Percentiles rank a stretch among this genome's conserved stretches.
phyloP scores from a whole-genome alignment of 2,888 invertebrate species.

The Apamea epomidion region DNA sequence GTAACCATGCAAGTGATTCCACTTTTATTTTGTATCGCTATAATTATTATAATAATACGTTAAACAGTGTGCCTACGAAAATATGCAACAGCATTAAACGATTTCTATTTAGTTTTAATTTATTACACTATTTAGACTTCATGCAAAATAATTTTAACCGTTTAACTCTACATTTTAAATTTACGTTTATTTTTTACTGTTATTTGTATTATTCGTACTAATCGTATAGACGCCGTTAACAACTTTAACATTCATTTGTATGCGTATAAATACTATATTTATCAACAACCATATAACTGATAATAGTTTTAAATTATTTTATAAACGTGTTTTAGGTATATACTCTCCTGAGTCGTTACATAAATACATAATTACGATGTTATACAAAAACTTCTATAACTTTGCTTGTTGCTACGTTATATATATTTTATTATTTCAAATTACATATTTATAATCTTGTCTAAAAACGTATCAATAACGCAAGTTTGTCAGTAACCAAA shows the following conservation, averaged over 20 bases:
- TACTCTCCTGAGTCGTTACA: not conserved
- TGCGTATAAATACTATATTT: not conserved
- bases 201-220: not conserved
- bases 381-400: too few species aligned
- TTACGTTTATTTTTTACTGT: too few species aligned
- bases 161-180: not conserved
- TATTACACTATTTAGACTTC: not conserved
- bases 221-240: not conserved
- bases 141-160: slow-evolving; percentile 9
- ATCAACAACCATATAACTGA: not conserved
- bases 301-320: not conserved
- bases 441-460: not conserved
- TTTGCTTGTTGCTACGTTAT: not conserved
- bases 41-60: not conserved
- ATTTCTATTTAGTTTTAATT: not conserved
- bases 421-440: not conserved
- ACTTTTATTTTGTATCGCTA: not conserved
- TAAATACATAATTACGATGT: not conserved
- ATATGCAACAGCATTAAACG: not conserved
- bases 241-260: not conserved
- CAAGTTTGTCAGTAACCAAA: not conserved
- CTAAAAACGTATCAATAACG: not conserved
- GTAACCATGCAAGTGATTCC: not conserved
- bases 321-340: not conserved
- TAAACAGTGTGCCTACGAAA: not conserved